Evolutionary conservation across 1,140 invertebrate species (phyloP), one percentile per base, ranked within the genome.

Genomic region (Helicoverpa zea): DNA sequence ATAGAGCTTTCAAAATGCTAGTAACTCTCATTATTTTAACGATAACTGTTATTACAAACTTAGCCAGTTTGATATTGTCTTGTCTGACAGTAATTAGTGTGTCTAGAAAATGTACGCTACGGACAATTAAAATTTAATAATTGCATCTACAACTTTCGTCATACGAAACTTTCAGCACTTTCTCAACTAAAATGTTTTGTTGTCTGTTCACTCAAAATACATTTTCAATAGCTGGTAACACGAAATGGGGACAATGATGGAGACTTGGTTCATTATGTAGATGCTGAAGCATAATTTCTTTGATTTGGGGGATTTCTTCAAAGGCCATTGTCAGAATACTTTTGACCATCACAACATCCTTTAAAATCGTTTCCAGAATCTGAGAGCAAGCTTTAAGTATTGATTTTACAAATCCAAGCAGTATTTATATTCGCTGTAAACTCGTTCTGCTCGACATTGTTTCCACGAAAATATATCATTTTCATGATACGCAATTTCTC

Each of bases 41-140:
- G 63, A 49, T 66, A 66, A 66, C 5, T 66, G 63, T 49, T 66
- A 49, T 66, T 49, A 18, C 43, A 47, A 7, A 47, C 13, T 66
- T 49, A 49, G 43, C 16, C 29, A 59, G 58, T 59, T 59, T 10
- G 10, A 13, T 29, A 58, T 16, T 64, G 63, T 66, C 63, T 66
- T n/a, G 63, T 10, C 11, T 49, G 30, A 66, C 49, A 16, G 13
- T 35, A 63, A 14, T 35, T 58, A 35, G 14, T 43, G 30, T 66
- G 1, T 49, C 30, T 43, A 13, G 58, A 47, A 66, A 66, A 9
- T 49, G 43, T 10, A 66, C 16, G n/a, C 7, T 16, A 3, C 7
- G 9, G 14, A 35, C 35, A 43, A 13, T 63, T 63, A 14, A n/a
- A 4, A 43, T 64, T 29, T 12, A 11, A 59, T 1, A 4, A 54